Percentiles rank a stretch among this genome's conserved stretches.
phyloP scores from a whole-genome alignment of 2,888 invertebrate genomes.

The Axea sp. region DNA sequence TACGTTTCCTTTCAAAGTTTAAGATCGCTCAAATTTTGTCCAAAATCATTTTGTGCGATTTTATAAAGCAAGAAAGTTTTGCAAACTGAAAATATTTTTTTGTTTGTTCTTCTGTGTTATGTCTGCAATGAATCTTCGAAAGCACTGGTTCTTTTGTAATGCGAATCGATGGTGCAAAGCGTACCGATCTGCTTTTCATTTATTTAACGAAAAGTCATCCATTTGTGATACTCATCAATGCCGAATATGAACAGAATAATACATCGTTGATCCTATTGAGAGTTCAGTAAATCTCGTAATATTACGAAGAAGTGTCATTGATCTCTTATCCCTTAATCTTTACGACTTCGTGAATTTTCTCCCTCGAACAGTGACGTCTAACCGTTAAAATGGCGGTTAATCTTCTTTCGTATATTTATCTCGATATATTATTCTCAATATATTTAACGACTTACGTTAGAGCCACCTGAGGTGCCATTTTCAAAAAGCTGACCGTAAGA shows the following conservation, averaged over 20 bases:
- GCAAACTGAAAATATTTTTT: too few species aligned
- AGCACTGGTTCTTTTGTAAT: too few species aligned
- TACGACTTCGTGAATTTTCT: conserved; percentile 43
- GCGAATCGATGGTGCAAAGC: too few species aligned
- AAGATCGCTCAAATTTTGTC: too few species aligned
- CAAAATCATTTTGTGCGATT: too few species aligned
- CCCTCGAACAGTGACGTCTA: conserved; percentile 31
- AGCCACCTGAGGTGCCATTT: conserved; percentile 33
- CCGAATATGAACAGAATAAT: neutral
- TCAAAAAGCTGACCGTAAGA: conserved; percentile 15
- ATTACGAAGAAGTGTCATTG: conserved; percentile 33
- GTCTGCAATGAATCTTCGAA: too few species aligned
- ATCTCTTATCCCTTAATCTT: conserved; percentile 49
- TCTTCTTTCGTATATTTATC: too few species aligned
- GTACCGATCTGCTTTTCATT: too few species aligned
- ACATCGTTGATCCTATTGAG: conserved; percentile 7
- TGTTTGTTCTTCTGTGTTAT: too few species aligned
- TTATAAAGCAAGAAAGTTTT: too few species aligned
- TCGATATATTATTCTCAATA: too few species aligned
- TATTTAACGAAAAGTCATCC: conserved; percentile 19
- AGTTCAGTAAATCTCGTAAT: conserved; percentile 9
- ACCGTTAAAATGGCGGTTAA: conserved; percentile 35
- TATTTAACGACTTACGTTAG: conserved; percentile 43
- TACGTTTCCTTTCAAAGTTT: too few species aligned
- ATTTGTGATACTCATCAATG: conserved; percentile 7